Base-by-base conservation (phyloP, 2,113 vertebrate genomes). In the Paraplagusia blochii region DNA sequence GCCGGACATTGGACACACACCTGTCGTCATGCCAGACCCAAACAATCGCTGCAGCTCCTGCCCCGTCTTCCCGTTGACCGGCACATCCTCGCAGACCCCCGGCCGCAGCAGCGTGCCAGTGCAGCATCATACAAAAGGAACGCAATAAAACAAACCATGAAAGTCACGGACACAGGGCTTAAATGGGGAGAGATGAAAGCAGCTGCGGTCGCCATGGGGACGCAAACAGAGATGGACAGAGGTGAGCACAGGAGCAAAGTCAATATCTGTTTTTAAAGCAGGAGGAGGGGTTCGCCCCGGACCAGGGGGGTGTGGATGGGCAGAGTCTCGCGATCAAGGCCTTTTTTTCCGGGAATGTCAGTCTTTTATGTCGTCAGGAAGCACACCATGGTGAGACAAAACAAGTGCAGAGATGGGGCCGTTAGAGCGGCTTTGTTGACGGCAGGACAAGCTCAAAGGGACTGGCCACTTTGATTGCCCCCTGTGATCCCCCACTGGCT, bases 331-430 rank as follows among this genome's bases (percentile, higher is more conserved):
- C 70, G 74, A 84, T 64, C 55, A 22, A 70, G 58, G 34, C 56
- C 74, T 58, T 82, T 84, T 86, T 83, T 86, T 83, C 62, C 22
- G 22, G 72, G 82, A 86, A 84, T 85, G 76, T 49, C 67, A 56
- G 66, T 59, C 85, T 88, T 91, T 91, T 80, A 91, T 88, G 86
- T 86, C 66, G 68, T 77, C 87, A 90, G 89, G 89, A 91, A 90
- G 79, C 81, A 69, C 78, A 80, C 84, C 45, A 48, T 49, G 40
- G 87, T 76, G 83, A 91, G 88, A 91, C 88, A 91, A 85, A 90
- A 91, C 89, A 89, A 88, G 80, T 63, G 64, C 66, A 80, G 77
- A 68, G 76, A 77, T 49, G 58, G 69, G 80, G 77, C 76, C 81
- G 86, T 87, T 87, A 87, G 69, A 77, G 64, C 15, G 57, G 70